A percentile compares a stretch with the other conserved stretches of the same genome.
These are phyloP conservation scores for Lucilia sericata DNA, from an alignment of 1,140 invertebrate genomes.

Conservation along the genomic window DNA sequence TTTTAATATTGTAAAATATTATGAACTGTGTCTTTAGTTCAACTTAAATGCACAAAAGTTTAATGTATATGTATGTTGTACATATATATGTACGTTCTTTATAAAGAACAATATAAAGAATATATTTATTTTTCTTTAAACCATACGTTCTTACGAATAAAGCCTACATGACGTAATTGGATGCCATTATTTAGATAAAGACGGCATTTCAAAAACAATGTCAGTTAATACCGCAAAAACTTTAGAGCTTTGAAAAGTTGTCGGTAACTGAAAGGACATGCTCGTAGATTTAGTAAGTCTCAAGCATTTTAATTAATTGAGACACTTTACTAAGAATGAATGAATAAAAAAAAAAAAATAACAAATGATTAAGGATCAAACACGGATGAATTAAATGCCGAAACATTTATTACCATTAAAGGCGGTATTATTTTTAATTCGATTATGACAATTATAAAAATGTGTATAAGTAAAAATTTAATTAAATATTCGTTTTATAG, in stretches of 20 bases:
- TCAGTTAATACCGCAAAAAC: constrained; percentile 5
- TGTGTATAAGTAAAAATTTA: too few species aligned
- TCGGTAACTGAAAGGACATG: neutral
- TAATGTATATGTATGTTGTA: too few species aligned
- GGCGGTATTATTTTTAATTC: too few species aligned
- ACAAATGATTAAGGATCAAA: neutral
- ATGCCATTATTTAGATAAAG: constrained; percentile 18
- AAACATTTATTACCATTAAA: neutral
- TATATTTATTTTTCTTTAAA: neutral
- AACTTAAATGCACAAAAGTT: too few species aligned
- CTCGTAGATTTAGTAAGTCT: neutral
- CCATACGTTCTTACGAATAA: neutral
- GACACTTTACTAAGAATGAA: constrained; percentile 27
- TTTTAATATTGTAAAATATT: too few species aligned
- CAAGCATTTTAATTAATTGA: constrained; percentile 24
- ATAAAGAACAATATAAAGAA: neutral
- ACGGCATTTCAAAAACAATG: constrained; percentile 12
- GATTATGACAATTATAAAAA: too few species aligned
- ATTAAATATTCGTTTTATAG: too few species aligned
- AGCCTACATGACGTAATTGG: neutral
- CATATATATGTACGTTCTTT: neutral
- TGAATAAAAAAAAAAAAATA: neutral
- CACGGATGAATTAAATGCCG: neutral
- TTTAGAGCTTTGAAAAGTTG: neutral
- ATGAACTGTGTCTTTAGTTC: too few species aligned